Conservation (phyloP, 2,113 vertebrate genomes). For the Perognathus longimembris region DNA sequence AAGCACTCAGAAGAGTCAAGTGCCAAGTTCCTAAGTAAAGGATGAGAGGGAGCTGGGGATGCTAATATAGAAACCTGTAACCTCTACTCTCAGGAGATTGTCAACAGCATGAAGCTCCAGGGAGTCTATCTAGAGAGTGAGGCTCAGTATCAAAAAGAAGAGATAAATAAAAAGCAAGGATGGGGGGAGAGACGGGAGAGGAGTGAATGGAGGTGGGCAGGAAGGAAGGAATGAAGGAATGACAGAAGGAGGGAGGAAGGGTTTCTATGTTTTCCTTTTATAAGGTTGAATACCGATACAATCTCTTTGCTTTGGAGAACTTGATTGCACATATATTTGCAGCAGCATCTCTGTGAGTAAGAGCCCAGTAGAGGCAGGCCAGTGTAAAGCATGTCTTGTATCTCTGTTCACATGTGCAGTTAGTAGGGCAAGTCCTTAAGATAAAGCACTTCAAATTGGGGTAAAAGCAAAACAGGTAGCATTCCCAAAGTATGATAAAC, state of each 20-base stretch:
- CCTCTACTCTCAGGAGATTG: not conserved
- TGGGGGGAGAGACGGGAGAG: no score
- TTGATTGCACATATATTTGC: not conserved
- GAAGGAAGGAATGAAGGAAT: no score
- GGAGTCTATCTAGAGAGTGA: no score
- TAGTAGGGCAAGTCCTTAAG: not conserved
- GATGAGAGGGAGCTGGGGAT: fast-evolving
- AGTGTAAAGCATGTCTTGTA: not conserved
- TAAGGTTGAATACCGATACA: not conserved
- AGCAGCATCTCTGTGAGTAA: not conserved
- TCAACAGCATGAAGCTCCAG: no score
- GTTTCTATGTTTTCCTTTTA: not conserved
- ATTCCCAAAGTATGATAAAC: conserved; percentile 35
- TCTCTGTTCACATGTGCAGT: not conserved
- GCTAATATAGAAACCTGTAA: not conserved
- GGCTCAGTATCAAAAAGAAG: no score
- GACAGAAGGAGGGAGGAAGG: not conserved
- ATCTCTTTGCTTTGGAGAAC: not conserved
- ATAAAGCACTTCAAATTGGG: conserved; percentile 12
- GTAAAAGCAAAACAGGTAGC: conserved; percentile 37
- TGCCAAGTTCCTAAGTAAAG: not conserved
- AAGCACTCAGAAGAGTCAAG: not conserved
- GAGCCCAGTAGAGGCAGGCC: not conserved
- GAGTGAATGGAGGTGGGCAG: fast-evolving
- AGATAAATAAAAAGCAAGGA: no score